Percentiles rank a stretch among this genome's conserved stretches.
These are phyloP conservation scores for Albula glossodonta DNA, from an alignment of 2,113 vertebrate species.

Conservation along the genomic window DNA sequence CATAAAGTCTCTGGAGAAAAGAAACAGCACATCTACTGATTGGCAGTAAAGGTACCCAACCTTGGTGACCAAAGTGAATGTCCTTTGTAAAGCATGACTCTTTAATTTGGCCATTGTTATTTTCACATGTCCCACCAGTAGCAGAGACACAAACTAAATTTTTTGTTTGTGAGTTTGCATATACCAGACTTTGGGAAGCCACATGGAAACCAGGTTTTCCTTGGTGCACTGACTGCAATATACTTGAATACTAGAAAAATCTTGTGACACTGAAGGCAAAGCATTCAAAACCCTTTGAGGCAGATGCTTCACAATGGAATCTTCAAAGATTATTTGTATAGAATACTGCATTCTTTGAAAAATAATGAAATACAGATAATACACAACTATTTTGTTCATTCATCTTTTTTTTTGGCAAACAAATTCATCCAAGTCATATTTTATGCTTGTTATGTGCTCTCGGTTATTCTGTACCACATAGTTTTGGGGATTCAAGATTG, in stretches of 20 bases:
- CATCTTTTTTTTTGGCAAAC: neutral
- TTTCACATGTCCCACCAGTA: conserved; percentile 6
- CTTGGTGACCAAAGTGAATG: neutral
- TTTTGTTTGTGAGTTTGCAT: conserved; percentile 12
- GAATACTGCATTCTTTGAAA: neutral
- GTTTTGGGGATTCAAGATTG: neutral
- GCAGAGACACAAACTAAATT: neutral
- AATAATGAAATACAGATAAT: neutral
- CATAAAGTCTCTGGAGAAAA: neutral
- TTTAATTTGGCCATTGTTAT: neutral
- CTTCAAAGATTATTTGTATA: neutral
- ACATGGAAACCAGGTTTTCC: conserved; percentile 29
- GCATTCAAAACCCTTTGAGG: neutral
- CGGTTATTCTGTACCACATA: neutral
- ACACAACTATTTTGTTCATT: neutral
- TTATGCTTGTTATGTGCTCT: neutral
- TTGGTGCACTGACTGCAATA: neutral
- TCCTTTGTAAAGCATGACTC: neutral
- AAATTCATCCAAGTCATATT: neutral
- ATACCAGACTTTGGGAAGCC: conserved; percentile 15
- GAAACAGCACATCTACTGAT: neutral
- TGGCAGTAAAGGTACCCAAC: neutral
- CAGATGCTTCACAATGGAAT: neutral
- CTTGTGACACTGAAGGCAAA: neutral
- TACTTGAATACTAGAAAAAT: conserved; percentile 14